phyloP scores from a whole-genome alignment of 2,888 invertebrate species.

The Ceriagrion tenellum region DNA sequence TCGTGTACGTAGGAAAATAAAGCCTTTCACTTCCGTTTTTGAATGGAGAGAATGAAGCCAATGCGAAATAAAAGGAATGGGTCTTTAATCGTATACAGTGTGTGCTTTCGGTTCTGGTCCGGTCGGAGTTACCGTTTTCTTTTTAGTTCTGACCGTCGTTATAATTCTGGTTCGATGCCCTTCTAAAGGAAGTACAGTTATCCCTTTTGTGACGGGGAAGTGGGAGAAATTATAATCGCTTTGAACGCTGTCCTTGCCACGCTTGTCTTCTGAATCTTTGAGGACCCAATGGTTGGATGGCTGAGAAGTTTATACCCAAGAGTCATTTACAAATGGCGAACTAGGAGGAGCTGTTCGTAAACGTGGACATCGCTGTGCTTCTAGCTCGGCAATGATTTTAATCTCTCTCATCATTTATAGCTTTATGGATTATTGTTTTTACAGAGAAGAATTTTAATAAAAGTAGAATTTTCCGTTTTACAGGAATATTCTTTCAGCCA shows the following conservation, averaged over 20 bases:
- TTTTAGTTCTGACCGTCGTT: not conserved
- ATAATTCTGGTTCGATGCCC: slow-evolving; percentile 35
- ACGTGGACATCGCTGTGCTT: too few relatives aligned
- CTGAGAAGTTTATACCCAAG: not conserved
- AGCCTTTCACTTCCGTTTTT: slow-evolving; percentile 15
- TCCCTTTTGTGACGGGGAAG: not conserved
- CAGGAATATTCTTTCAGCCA: too few relatives aligned
- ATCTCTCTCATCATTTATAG: too few relatives aligned
- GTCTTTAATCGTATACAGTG: not conserved
- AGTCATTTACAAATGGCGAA: too few relatives aligned
- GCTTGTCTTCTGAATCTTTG: not conserved
- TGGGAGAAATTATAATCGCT: not conserved
- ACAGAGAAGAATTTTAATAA: too few relatives aligned
- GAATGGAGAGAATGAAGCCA: not conserved
- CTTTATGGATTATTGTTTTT: too few relatives aligned
- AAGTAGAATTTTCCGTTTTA: too few relatives aligned
- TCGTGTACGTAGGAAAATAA: not conserved
- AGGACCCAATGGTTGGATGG: not conserved
- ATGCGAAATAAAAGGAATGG: not conserved
- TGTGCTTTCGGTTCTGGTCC: slow-evolving; percentile 5
- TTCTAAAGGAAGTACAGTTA: not conserved
- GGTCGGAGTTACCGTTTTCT: not conserved
- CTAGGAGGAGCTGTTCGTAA: too few relatives aligned
- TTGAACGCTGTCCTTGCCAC: not conserved
- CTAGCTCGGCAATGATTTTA: too few relatives aligned